Percentiles rank a stretch among this genome's conserved stretches.
Evolutionary conservation across 2,888 invertebrate species (phyloP).

Genomic region (Galerucella calmariensis): DNA sequence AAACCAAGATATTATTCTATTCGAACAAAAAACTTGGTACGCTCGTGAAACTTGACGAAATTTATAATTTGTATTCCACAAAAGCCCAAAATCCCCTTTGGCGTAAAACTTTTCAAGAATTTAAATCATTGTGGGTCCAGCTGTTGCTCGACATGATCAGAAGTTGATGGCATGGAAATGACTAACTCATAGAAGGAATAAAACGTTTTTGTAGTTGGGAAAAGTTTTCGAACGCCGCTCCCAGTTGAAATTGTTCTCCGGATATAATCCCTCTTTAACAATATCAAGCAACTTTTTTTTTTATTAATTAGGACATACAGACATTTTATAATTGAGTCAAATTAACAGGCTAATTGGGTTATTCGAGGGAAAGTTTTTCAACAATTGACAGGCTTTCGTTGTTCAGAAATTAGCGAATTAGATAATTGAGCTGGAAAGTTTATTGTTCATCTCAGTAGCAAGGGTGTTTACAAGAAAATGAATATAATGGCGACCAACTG

Average conservation of each 20-base stretch:
- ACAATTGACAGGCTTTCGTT: neutral
- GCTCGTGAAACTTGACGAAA: slow-evolving; percentile 34
- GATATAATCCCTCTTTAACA: slow-evolving; percentile 16
- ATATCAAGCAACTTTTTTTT: slow-evolving; percentile 1
- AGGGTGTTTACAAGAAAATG: no score
- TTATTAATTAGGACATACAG: slow-evolving; percentile 1
- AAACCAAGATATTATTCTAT: neutral
- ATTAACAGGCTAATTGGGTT: neutral
- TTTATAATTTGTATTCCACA: slow-evolving; percentile 50
- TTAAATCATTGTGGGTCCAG: slow-evolving; percentile 53
- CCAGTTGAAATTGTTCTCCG: neutral
- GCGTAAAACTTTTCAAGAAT: slow-evolving; percentile 50
- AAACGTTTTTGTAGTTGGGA: slow-evolving; percentile 20
- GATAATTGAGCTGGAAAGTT: no score
- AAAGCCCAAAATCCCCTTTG: slow-evolving; percentile 37
- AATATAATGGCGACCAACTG: no score
- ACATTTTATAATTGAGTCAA: neutral
- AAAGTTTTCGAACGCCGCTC: slow-evolving; percentile 11
- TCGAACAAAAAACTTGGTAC: neutral
- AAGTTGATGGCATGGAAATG: slow-evolving; percentile 54
- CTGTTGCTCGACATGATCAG: slow-evolving; percentile 54
- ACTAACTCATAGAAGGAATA: slow-evolving; percentile 44
- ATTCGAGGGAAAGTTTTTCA: neutral
- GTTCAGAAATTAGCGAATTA: neutral
- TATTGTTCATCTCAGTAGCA: no score